Evolutionary conservation across 2,113 vertebrate species (phyloP).

Genomic region (Blennius ocellaris): DNA sequence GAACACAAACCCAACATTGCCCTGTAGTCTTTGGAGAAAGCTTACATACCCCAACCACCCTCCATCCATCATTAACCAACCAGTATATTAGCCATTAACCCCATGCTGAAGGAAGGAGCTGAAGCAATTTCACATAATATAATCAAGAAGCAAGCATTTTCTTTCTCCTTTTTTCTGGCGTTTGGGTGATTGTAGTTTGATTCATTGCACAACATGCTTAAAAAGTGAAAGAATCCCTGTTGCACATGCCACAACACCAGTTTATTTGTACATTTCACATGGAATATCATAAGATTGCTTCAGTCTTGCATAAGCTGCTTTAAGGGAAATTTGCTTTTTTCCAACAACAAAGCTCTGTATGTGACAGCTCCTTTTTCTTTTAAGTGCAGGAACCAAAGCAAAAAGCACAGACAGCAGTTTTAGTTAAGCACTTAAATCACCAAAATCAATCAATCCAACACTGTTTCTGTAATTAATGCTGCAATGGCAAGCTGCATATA

Average conservation of each 20-base stretch:
- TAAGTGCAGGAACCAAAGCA: neutral
- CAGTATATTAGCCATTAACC: constrained; percentile 38
- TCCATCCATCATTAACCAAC: constrained; percentile 18
- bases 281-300: constrained; percentile 32
- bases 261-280: constrained; percentile 28
- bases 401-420: neutral
- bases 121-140: neutral
- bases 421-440: neutral
- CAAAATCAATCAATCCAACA: constrained; percentile 1
- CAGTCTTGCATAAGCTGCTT: constrained; percentile 31
- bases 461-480: neutral
- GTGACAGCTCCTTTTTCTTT: neutral
- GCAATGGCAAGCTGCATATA: neutral
- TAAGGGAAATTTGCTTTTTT: constrained; percentile 25
- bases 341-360: neutral
- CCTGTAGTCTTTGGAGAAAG: neutral
- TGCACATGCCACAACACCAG: neutral
- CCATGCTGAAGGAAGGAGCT: constrained; percentile 16
- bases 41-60: neutral
- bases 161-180: neutral
- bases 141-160: neutral
- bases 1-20: neutral
- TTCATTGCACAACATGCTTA: neutral
- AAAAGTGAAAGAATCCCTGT: neutral
- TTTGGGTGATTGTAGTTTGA: neutral